Evolutionary conservation across 2,113 vertebrate species (phyloP).

Genomic region (Thalassoma bifasciatum): DNA sequence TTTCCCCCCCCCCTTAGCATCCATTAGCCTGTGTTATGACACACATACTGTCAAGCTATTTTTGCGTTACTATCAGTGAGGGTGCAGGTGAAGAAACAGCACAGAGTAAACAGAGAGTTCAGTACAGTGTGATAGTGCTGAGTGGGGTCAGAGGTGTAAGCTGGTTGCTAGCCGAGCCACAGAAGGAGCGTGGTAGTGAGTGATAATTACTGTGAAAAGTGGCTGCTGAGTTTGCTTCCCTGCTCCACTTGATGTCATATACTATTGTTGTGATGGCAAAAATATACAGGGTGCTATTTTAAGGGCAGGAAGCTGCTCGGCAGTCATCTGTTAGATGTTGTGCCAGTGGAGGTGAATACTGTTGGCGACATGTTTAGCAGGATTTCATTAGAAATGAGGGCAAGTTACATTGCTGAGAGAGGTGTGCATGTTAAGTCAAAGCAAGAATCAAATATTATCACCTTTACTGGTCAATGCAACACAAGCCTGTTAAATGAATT

Average conservation of each 20-base stretch:
- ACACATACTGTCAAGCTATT: slow-evolving; percentile 37
- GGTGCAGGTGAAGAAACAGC: slow-evolving; percentile 53
- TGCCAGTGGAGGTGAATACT: slow-evolving; percentile 32
- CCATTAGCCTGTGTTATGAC: slow-evolving; percentile 29
- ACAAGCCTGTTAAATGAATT: too few relatives aligned
- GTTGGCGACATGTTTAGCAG: slow-evolving; percentile 9
- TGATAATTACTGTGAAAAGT: slow-evolving; percentile 83
- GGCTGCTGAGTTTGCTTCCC: slow-evolving; percentile 76
- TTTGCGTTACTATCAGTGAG: slow-evolving; percentile 35
- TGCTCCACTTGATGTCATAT: slow-evolving; percentile 73
- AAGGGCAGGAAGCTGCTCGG: slow-evolving; percentile 29
- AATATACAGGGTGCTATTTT: slow-evolving; percentile 63
- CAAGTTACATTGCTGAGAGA: not conserved
- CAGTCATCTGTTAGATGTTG: slow-evolving; percentile 39
- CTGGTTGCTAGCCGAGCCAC: slow-evolving; percentile 58
- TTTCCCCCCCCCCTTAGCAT: slow-evolving; percentile 15
- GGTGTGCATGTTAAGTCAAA: too few relatives aligned
- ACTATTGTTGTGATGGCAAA: slow-evolving; percentile 56
- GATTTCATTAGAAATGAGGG: slow-evolving; percentile 11
- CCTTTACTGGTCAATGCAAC: too few relatives aligned
- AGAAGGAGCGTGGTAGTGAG: slow-evolving; percentile 57
- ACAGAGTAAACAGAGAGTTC: slow-evolving; percentile 50
- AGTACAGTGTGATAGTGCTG: slow-evolving; percentile 21
- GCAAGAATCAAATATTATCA: too few relatives aligned
- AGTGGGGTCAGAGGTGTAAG: slow-evolving; percentile 60